These are phyloP conservation scores for Parthenolecanium corni DNA, from an alignment of 2,888 invertebrate species.

Conservation along the genomic window DNA sequence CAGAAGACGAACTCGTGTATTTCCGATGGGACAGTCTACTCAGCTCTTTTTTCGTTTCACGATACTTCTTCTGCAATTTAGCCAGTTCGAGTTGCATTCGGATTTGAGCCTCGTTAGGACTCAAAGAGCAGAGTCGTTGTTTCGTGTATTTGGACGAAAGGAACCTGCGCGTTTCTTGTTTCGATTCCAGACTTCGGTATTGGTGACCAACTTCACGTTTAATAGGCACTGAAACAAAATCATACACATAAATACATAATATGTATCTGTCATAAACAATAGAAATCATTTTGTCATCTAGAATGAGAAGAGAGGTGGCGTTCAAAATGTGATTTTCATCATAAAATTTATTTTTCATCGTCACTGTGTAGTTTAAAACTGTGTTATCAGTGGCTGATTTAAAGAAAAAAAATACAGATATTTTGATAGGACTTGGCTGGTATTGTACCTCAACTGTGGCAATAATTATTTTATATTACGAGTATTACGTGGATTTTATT, in stretches of 20 bases:
- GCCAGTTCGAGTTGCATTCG: constrained; percentile 65
- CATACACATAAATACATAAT: background rate
- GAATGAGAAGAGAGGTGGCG: no score
- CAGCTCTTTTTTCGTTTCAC: constrained; percentile 73
- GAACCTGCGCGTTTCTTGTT: background rate
- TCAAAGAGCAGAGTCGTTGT: background rate
- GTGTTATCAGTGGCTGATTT: no score
- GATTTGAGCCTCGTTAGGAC: background rate
- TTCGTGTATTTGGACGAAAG: background rate
- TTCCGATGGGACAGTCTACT: constrained; percentile 4
- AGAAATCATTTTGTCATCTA: no score
- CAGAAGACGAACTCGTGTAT: constrained; percentile 2
- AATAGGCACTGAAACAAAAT: background rate
- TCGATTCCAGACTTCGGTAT: background rate
- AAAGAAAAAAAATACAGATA: no score
- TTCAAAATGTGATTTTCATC: no score
- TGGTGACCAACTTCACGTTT: background rate
- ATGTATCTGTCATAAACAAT: no score
- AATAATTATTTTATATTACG: no score
- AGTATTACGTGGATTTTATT: no score
- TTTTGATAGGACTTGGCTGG: no score
- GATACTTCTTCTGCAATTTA: constrained; percentile 67
- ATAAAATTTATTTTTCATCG: no score
- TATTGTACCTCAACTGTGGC: no score
- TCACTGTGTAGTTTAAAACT: no score